Evolutionary conservation across 2,113 vertebrate genomes (phyloP), one percentile per base, ranked within the genome.

Genomic region (Laticauda laticaudata): DNA sequence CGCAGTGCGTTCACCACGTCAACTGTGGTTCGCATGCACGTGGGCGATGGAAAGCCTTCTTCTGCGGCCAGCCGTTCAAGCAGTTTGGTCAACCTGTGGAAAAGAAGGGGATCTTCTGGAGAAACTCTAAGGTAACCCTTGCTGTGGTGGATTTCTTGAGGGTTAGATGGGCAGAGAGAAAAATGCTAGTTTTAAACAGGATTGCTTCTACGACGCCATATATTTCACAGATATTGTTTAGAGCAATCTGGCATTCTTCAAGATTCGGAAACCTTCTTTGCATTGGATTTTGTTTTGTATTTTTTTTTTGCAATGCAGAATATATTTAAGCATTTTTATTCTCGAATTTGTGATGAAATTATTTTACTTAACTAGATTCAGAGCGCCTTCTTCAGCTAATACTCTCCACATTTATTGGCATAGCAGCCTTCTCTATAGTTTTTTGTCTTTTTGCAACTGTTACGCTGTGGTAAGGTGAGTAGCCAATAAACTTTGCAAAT

Each of bases 1-100:
- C 99, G 99, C 96, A 99, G 99, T 39, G 99, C 99, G 0, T 99
- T 99, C 94, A 99, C 99, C 96, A 99, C 99, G 0, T 99, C 99
- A 0, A 99, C 99, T 0, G 99, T 99, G 92, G 99, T 99, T 93
- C 99, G 99, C 96, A 99, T 99, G 99, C 99, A 99, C 0, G 99
- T 99, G 1, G 99, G 99, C 0, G 99, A 99, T 1, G 99, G 99
- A 55, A 99, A 99, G 96, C 99, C 99, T 0, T 99, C 99, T 69
- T 99, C 99, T 0, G 98, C 99, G 0, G 98, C 99, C 89, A 99
- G 99, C 96, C 98, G 99, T 11, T 99, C 99, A 4, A 99, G 99
- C 91, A 99, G 99, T 94, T 98, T 99, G 81, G 98, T 99, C 93
- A 99, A 99, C 97, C 97, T 99, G 56, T 99, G 99, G 99, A 99